A percentile compares a stretch with the other conserved stretches of the same genome.
Conservation (phyloP, 2,797 vertebrate genomes). For the Hapalemur alaotrensis region DNA sequence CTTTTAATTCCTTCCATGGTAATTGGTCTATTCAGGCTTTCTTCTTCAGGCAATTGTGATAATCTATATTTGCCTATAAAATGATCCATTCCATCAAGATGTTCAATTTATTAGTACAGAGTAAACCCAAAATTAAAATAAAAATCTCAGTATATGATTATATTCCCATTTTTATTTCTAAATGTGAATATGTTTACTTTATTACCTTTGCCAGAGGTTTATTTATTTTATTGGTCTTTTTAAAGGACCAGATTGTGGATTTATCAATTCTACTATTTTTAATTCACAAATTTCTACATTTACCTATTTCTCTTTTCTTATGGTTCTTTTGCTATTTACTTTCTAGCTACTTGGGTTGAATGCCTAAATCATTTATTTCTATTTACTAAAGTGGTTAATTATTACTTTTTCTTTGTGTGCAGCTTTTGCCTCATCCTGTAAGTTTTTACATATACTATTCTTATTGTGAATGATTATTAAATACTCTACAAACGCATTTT, state of each 20-base stretch:
- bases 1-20: conserved; percentile 73
- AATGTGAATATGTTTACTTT: not conserved
- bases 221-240: conserved; percentile 45
- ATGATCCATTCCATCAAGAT: conserved; percentile 77
- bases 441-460: not conserved
- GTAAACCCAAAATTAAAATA: conserved; percentile 63
- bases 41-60: conserved; percentile 76
- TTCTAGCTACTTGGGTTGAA: conserved; percentile 10
- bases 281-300: conserved; percentile 22
- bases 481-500: not conserved
- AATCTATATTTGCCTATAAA: conserved; percentile 78
- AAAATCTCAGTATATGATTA: conserved; percentile 33
- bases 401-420: conserved; percentile 22
- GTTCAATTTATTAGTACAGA: conserved; percentile 73
- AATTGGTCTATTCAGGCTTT: conserved; percentile 71
- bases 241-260: not conserved
- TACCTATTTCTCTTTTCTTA: conserved; percentile 21
- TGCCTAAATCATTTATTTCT: conserved; percentile 23
- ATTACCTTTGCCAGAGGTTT: conserved; percentile 23
- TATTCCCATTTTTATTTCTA: conserved; percentile 47
- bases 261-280: conserved; percentile 43
- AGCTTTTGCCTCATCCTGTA: not conserved
- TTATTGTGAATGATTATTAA: not conserved
- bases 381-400: conserved; percentile 18
- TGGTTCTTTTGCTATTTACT: not conserved